Conservation (phyloP, 2,113 vertebrate genomes). For the Nycticebus coucang region DNA sequence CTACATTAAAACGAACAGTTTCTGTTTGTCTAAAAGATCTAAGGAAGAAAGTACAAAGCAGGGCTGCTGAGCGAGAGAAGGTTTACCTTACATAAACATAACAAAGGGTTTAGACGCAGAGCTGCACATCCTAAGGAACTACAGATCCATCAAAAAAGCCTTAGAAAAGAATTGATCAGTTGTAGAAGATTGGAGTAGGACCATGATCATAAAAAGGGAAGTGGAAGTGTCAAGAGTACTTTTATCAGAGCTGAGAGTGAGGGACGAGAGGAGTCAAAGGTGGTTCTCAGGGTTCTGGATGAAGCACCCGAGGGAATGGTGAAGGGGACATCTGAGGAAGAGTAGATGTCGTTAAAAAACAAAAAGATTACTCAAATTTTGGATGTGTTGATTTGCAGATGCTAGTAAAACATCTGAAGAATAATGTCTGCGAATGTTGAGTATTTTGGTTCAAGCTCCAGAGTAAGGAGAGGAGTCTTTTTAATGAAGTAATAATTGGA, state of each 20-base stretch:
- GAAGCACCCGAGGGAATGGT: neutral
- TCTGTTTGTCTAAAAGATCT: neutral
- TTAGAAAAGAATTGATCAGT: neutral
- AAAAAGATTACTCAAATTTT: neutral
- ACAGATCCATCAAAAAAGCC: neutral
- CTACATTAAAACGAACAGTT: neutral
- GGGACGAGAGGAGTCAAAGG: neutral
- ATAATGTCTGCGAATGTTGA: neutral
- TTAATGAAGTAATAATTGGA: neutral
- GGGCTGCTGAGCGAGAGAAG: neutral
- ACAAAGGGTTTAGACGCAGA: neutral
- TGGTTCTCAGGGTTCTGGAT: neutral
- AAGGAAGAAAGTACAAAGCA: neutral
- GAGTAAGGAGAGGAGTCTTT: neutral
- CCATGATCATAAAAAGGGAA: neutral
- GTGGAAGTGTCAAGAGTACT: neutral
- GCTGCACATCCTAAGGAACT: neutral
- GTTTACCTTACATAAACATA: neutral
- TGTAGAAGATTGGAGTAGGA: neutral
- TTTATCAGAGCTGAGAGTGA: neutral
- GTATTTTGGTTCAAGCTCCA: neutral
- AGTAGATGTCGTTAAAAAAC: neutral
- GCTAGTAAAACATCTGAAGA: neutral
- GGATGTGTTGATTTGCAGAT: neutral
- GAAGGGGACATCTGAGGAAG: neutral